phyloP scores from a whole-genome alignment of 1,140 invertebrate species.

The Holcopasites calliopsidis region DNA sequence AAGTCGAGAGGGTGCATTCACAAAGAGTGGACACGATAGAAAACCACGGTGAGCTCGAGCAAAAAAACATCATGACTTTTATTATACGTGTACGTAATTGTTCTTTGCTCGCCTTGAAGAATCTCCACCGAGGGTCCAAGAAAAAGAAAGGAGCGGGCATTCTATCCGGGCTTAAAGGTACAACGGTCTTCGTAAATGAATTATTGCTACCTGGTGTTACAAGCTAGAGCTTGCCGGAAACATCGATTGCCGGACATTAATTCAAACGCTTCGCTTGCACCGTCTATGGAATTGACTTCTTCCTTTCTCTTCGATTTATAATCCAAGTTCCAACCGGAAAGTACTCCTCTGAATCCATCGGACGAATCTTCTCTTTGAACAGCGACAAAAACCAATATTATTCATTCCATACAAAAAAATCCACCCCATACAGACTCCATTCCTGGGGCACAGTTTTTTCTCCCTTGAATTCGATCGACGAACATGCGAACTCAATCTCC shows the following conservation, averaged over 20 bases:
- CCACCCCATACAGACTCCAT: neutral
- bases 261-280: conserved; percentile 44
- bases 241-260: conserved; percentile 51
- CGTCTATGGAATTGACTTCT: conserved; percentile 30
- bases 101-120: neutral
- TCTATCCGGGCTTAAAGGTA: neutral
- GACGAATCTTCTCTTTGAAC: neutral
- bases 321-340: neutral
- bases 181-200: conserved; percentile 45
- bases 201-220: conserved; percentile 34
- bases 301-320: conserved; percentile 31
- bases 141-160: conserved; percentile 15
- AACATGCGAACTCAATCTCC: conserved; percentile 5
- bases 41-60: too few species aligned
- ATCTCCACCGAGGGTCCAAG: neutral
- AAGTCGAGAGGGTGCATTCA: neutral
- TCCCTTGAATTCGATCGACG: neutral
- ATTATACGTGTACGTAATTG: conserved; percentile 10
- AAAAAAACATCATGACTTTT: neutral
- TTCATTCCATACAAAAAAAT: neutral
- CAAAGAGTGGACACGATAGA: too few species aligned
- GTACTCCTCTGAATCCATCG: neutral
- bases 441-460: neutral
- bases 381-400: too few species aligned
- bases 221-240: conserved; percentile 11